These are phyloP conservation scores for Parauchenoglanis ngamensis DNA, from an alignment of 2,797 vertebrate species.

Conservation along the genomic window DNA sequence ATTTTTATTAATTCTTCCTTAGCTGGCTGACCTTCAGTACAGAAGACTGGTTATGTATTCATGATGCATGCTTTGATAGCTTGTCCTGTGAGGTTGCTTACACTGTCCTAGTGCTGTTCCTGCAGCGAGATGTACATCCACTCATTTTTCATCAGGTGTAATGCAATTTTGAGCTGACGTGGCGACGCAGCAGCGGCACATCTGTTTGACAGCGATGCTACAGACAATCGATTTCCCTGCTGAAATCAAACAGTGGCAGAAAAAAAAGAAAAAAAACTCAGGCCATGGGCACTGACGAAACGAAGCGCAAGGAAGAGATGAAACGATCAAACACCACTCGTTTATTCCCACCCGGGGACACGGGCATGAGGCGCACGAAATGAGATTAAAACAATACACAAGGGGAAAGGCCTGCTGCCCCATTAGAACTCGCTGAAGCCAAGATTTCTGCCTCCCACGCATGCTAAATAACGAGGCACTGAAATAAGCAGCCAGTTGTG, in stretches of 20 bases:
- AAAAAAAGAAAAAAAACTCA: background rate
- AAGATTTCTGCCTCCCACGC: slow-evolving; percentile 63
- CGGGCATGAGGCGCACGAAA: slow-evolving; percentile 23
- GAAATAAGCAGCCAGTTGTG: background rate
- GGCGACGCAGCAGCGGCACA: background rate
- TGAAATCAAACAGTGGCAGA: slow-evolving; percentile 45
- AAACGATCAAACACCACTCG: slow-evolving; percentile 27
- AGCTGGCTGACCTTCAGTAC: background rate
- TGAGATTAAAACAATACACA: slow-evolving; percentile 48
- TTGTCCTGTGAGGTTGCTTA: background rate
- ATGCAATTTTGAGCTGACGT: slow-evolving; percentile 26
- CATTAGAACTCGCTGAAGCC: slow-evolving; percentile 67
- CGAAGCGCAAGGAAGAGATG: slow-evolving; percentile 6
- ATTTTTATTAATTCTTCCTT: background rate
- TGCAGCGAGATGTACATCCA: background rate
- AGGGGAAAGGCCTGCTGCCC: slow-evolving; percentile 62
- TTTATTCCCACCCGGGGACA: slow-evolving; percentile 36
- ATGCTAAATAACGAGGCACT: slow-evolving; percentile 35
- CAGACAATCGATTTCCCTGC: slow-evolving; percentile 47
- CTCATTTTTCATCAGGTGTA: slow-evolving; percentile 41
- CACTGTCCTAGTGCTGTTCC: background rate
- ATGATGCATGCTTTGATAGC: background rate
- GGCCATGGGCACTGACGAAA: background rate
- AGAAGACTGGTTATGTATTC: background rate
- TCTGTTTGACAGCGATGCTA: slow-evolving; percentile 33